phyloP scores from a whole-genome alignment of 2,888 invertebrate species.

The Drosophila kanekoi region DNA sequence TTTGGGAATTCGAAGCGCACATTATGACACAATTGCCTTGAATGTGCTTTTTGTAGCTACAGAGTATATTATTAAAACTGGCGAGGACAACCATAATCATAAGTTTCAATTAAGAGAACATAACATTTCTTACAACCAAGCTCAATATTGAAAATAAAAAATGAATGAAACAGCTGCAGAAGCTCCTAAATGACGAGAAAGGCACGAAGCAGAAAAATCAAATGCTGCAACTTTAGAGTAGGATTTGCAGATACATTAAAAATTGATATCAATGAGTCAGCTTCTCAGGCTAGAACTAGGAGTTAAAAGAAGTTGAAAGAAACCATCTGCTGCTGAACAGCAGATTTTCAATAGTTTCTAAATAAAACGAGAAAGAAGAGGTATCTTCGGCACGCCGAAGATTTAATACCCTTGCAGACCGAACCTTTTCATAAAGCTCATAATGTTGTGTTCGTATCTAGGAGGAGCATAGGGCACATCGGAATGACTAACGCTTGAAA shows the following conservation, averaged over 20 bases:
- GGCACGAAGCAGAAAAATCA: background rate
- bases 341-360: no score
- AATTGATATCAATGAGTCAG: background rate
- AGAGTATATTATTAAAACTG: background rate
- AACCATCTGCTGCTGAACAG: background rate
- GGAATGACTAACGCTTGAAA: no score
- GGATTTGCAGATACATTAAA: no score
- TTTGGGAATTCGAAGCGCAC: conserved; percentile 21
- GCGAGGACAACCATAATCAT: background rate
- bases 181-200: background rate
- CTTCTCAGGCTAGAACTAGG: background rate
- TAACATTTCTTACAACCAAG: background rate
- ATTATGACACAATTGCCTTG: conserved; percentile 12
- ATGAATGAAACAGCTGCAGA: background rate
- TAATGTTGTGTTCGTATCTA: no score
- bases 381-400: no score
- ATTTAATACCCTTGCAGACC: no score
- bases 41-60: background rate
- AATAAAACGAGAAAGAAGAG: no score
- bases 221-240: background rate
- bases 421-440: no score
- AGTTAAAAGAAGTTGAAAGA: background rate
- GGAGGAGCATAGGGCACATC: no score
- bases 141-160: background rate
- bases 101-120: conserved; percentile 1